Conservation (phyloP, 2,797 vertebrate species). For the Picus viridis region DNA sequence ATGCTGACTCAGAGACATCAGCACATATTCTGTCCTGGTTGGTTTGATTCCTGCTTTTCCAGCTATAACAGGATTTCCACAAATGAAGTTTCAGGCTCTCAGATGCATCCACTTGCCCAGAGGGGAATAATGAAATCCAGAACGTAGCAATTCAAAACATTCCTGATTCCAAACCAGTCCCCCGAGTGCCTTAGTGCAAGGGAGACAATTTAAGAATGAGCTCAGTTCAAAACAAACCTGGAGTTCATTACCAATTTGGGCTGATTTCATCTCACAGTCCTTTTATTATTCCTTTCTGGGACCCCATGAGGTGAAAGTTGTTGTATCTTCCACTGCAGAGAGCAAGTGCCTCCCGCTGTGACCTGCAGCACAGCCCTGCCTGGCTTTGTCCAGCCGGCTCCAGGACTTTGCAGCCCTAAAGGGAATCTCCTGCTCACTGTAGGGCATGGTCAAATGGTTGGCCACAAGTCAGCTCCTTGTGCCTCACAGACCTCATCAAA, state of each 20-base stretch:
- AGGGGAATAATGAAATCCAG: constrained; percentile 69
- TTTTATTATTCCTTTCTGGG: not conserved
- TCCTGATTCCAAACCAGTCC: not conserved
- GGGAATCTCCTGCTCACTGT: not conserved
- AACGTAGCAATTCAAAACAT: constrained; percentile 13
- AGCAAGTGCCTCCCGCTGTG: not conserved
- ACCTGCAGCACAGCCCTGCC: not conserved
- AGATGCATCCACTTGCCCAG: constrained; percentile 22
- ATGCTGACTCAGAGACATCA: constrained; percentile 10
- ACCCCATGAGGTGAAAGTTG: not conserved
- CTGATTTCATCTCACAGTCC: not conserved
- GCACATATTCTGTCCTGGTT: not conserved
- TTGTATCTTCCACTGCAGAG: not conserved
- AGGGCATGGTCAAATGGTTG: not conserved
- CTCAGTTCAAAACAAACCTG: constrained; percentile 61
- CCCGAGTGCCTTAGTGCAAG: not conserved
- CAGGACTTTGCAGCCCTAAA: not conserved
- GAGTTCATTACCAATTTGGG: constrained; percentile 33
- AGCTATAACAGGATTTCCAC: constrained; percentile 40
- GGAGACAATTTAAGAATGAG: constrained; percentile 19
- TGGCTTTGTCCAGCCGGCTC: not conserved
- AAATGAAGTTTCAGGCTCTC: constrained; percentile 37
- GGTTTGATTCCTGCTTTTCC: constrained; percentile 30
- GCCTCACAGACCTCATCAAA: not conserved
- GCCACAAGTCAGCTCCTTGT: not conserved